Evolutionary conservation across 2,797 vertebrate genomes (phyloP).

Genomic region (Anabas testudineus): DNA sequence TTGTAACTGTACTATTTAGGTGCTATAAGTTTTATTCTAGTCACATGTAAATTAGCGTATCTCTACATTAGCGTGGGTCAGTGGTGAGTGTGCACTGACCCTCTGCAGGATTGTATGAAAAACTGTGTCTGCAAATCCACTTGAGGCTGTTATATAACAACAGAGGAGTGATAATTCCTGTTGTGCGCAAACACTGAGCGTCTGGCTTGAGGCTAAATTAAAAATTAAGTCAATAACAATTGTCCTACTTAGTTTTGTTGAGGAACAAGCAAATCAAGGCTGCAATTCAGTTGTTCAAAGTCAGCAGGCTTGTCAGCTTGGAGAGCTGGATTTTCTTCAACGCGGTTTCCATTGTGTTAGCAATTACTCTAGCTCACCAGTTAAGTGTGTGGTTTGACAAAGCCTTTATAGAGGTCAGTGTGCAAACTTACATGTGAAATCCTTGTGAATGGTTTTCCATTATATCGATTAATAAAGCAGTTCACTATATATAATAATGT

Average conservation of each 20-base stretch:
- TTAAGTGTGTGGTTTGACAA: no score
- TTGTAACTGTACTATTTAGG: background rate
- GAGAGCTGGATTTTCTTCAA: no score
- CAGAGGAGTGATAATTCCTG: background rate
- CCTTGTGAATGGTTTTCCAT: no score
- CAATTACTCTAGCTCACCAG: no score
- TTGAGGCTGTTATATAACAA: background rate
- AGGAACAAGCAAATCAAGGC: background rate
- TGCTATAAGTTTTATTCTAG: background rate
- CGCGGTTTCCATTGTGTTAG: no score
- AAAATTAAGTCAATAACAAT: background rate
- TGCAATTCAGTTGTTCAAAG: background rate
- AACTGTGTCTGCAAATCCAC: background rate
- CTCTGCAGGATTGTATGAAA: background rate
- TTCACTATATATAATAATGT: no score
- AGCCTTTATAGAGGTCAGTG: no score
- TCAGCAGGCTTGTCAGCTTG: no score
- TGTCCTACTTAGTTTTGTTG: background rate
- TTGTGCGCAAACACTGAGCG: conserved; percentile 3
- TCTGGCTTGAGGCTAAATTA: conserved; percentile 4
- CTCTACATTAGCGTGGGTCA: background rate
- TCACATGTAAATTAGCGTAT: background rate
- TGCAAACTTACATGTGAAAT: no score
- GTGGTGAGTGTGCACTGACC: background rate
- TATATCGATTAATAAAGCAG: no score